Base-by-base conservation (phyloP, 1,140 invertebrate species). In the Scaptomyza graminum region DNA sequence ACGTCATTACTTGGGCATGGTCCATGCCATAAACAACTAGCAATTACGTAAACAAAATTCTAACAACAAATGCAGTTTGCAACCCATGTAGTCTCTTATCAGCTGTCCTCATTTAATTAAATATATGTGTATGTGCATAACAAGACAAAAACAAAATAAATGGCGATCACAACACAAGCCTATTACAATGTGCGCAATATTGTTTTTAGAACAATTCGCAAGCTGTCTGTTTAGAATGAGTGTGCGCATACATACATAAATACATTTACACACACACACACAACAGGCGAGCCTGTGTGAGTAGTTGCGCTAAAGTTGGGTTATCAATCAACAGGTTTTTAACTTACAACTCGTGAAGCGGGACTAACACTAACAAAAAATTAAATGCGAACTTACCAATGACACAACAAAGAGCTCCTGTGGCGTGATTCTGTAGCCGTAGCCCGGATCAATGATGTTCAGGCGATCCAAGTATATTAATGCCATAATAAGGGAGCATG, bases 321-420 rank as follows among this genome's bases (percentile, higher is more conserved):
- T 66, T 74, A 65, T 77, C 73, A 79, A 75, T 85, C 76, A 87
- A 87, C 83, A 87, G 71, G 82, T 87, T 65, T 47, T 15, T 16
- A 31, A 28, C 31, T 43, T 43, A 1, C 41, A 68, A n/a, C 28
- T 73, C 37, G 37, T 37, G 18, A 44, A n/a, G 37, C 37, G n/a
- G n/a, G n/a, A n/a, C 37, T 37, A 13, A 37, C 1, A 46, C 9
- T 25, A 12, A 13, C 22, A 50, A 5, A 25, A 25, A 34, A 34
- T 9, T 5, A 11, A 15, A 1, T 6, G 22, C 16, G 11, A 5
- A 92, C 92, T 93, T 94, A 98, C 97, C 94, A 98, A 93, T 61
- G 97, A 98, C 57, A 98, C 95, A 50, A 99, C 93, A 92, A 99
- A 99, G 11, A 99, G 93, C 90, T 98, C 96, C 50, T 96, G 96